Conservation (phyloP, 2,888 invertebrate species). For the Thymelicus lineola region DNA sequence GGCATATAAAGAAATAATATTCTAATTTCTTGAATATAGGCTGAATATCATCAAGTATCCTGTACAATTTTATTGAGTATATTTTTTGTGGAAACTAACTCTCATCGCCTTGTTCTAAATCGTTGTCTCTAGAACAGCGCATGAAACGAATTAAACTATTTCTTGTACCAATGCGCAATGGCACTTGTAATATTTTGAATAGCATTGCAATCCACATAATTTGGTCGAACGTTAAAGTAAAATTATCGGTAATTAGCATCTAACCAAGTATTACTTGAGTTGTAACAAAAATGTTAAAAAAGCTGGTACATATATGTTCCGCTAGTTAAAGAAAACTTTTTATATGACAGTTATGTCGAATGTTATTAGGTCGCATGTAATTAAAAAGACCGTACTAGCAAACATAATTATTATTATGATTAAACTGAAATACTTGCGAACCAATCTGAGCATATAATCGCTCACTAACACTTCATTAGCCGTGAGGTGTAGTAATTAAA, state of each 20-base stretch:
- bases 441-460: too few species aligned
- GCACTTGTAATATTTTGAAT: constrained; percentile 46
- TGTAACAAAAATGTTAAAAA: background rate
- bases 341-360: too few species aligned
- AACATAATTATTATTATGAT: too few species aligned
- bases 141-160: constrained; percentile 40
- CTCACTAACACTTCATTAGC: too few species aligned
- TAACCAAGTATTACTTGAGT: constrained; percentile 35
- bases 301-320: background rate
- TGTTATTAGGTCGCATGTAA: too few species aligned
- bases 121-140: background rate
- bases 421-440: too few species aligned
- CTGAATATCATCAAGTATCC: too few species aligned
- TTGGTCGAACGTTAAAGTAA: constrained; percentile 48
- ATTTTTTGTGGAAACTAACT: background rate
- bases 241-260: constrained; percentile 53
- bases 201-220: constrained; percentile 40
- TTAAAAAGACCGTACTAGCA: too few species aligned
- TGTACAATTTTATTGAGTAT: background rate
- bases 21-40: background rate
- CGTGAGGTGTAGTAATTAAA: too few species aligned
- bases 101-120: background rate
- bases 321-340: too few species aligned
- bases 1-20: too few species aligned
- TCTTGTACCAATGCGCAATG: constrained; percentile 47